Conservation (phyloP, 2,113 vertebrate genomes). For the Pituophis catenifer region DNA sequence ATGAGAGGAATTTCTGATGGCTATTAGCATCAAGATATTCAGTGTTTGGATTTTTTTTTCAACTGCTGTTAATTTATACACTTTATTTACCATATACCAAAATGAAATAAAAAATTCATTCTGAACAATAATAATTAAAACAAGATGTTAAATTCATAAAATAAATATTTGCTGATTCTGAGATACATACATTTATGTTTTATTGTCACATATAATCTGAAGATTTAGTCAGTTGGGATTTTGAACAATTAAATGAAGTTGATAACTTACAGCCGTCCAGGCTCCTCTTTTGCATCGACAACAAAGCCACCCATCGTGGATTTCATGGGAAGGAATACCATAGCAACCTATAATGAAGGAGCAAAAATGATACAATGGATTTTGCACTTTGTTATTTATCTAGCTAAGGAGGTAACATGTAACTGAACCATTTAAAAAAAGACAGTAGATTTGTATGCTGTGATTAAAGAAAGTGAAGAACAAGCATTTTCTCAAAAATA, state of each 20-base stretch:
- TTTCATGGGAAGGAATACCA: conserved; percentile 81
- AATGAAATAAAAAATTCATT: not conserved
- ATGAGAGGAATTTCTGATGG: not conserved
- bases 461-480: not conserved
- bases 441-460: not conserved
- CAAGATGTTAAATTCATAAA: not conserved
- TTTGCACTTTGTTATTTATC: conserved; percentile 39
- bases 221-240: not conserved
- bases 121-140: not conserved
- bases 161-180: not conserved
- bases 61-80: not conserved
- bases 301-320: conserved; percentile 85
- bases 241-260: conserved; percentile 27
- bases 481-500: not conserved
- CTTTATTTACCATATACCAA: not conserved
- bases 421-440: conserved; percentile 25
- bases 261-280: conserved; percentile 85
- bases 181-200: not conserved
- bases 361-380: conserved; percentile 36
- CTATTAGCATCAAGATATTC: not conserved
- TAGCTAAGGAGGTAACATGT: conserved; percentile 18
- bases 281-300: conserved; percentile 84
- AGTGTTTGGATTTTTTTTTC: conserved; percentile 5
- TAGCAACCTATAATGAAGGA: conserved; percentile 87
- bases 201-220: not conserved